A percentile compares a stretch with the other conserved stretches of the same genome.
Conservation (phyloP, 2,888 invertebrate genomes). For the Halictus quadricinctus region DNA sequence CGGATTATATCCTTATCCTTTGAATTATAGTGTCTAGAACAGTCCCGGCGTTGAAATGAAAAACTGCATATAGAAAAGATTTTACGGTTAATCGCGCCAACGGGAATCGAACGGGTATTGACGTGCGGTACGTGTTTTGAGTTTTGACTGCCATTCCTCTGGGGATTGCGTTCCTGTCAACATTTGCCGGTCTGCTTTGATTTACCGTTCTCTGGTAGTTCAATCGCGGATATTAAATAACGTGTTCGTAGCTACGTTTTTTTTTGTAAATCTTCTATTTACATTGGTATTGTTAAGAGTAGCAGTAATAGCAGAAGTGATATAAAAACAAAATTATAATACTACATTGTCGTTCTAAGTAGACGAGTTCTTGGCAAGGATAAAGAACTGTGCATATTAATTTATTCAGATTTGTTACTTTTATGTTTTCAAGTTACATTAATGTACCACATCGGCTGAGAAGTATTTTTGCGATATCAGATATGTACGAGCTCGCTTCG, state of each 20-base stretch:
- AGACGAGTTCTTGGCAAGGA: too few species aligned
- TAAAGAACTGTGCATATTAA: too few species aligned
- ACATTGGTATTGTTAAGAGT: not conserved
- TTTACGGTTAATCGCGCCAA: constrained; percentile 59
- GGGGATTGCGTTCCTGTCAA: constrained; percentile 13
- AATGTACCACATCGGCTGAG: not conserved
- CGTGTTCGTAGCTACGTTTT: not conserved
- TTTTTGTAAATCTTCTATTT: not conserved
- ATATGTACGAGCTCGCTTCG: not conserved
- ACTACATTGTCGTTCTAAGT: too few species aligned
- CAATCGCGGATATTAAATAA: not conserved
- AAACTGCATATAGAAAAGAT: constrained; percentile 68
- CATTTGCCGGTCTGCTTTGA: not conserved
- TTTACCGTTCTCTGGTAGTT: not conserved
- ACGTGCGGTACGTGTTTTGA: constrained; percentile 26
- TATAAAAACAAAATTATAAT: not conserved
- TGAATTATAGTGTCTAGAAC: constrained; percentile 62
- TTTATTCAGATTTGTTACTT: too few species aligned
- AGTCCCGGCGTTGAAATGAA: constrained; percentile 49
- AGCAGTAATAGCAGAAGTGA: not conserved
- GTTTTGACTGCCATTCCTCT: not conserved
- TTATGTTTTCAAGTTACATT: not conserved
- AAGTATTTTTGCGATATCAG: too few species aligned
- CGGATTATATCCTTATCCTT: constrained; percentile 67
- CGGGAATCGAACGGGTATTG: constrained; percentile 45